Evolutionary conservation across 1,140 invertebrate genomes (phyloP), one percentile per base, ranked within the genome.

Genomic region (Plodia interpunctella): DNA sequence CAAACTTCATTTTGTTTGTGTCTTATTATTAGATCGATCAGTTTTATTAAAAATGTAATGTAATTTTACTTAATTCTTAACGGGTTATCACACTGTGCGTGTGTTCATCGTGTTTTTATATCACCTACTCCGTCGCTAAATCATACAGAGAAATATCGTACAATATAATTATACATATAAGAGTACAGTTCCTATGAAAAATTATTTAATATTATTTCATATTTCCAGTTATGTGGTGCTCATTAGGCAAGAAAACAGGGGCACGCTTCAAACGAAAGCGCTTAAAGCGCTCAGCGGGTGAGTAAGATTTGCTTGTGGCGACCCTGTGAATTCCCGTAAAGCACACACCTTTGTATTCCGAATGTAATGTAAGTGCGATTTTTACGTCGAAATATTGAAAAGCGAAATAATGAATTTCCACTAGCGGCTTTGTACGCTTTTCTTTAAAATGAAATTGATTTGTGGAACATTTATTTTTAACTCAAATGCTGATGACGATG

Each of bases 221-320:
- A 71, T 70, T 81, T 74, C 44, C 81, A 87, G 83, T 67, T 59
- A 68, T 67, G 66, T 78, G 77, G 69, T 77, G 80, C 75, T 84
- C 74, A 72, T 80, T 84, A 83, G 71, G 60, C 63, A 64, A 65
- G 70, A 66, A 69, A 72, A 64, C 65, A 52, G 57, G 62, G 50
- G 56, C 60, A 57, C 66, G 60, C 54, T 55, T 73, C 72, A 83
- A 83, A 76, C 68, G 78, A 61, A 81, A 76, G 72, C 79, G 81
- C 13, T 65, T 71, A 65, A 84, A 81, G 68, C 80, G 81, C n/a
- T 80, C 80, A 56, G 57, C 80, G 59, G 83, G 83, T 86, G 66
- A 80, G 73, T 70, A 55, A 44, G 15, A 17, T 44, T 44, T 44
- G 10, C 10, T 44, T 44, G 15, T 44, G 38, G 38, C 38, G n/a